These are phyloP conservation scores for Piscicola geometra DNA, from an alignment of 2,888 invertebrate species.

Conservation along the genomic window DNA sequence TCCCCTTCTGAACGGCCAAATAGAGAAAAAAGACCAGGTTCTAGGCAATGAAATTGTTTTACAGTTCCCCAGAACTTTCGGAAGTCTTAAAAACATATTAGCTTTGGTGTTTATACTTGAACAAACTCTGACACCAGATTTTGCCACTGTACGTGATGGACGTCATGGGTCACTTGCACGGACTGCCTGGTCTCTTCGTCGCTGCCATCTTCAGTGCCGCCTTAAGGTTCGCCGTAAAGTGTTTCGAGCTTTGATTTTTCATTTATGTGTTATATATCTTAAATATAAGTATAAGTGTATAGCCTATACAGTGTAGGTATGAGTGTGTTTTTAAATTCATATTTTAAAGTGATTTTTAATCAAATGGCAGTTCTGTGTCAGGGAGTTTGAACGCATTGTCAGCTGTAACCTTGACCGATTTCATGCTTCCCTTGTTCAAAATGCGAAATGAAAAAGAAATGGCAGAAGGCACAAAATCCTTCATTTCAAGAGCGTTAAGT, in stretches of 20 bases:
- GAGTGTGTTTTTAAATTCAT: background rate
- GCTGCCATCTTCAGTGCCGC: conserved; percentile 49
- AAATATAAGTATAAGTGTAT: no score
- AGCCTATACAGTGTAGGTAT: background rate
- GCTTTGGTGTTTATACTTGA: background rate
- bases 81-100: no score
- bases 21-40: conserved; percentile 43
- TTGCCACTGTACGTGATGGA: conserved; percentile 48
- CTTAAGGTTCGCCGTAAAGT: conserved; percentile 37
- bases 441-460: conserved; percentile 7
- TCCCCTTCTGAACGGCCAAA: conserved; percentile 36
- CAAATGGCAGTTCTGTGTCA: conserved; percentile 67
- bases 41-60: no score
- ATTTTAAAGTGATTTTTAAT: background rate
- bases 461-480: conserved; percentile 23
- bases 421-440: conserved; percentile 69
- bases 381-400: conserved; percentile 84
- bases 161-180: conserved; percentile 46
- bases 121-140: conserved; percentile 18
- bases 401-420: conserved; percentile 81
- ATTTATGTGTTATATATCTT: no score
- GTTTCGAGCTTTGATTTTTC: background rate
- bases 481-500: conserved; percentile 35
- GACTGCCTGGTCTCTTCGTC: conserved; percentile 50
- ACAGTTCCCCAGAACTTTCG: no score